Conservation (phyloP, 2,888 invertebrate genomes). For the Xestia ashworthii region DNA sequence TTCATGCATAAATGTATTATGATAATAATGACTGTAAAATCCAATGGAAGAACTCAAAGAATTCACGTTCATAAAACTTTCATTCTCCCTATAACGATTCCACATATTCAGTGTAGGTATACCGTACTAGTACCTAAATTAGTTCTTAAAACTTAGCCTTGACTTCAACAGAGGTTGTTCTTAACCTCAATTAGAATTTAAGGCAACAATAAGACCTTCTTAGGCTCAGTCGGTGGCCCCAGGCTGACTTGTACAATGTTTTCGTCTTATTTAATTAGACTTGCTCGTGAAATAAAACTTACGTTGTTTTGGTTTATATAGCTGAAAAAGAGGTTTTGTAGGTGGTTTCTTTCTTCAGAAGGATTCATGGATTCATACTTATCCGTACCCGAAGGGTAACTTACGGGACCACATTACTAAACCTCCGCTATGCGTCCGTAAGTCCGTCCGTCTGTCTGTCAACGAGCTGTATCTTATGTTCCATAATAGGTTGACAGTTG, state of each 20-base stretch:
- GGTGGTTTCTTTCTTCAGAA: neutral
- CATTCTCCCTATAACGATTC: neutral
- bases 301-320: neutral
- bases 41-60: neutral
- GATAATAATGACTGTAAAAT: neutral
- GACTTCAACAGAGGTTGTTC: constrained; percentile 12
- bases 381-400: no score
- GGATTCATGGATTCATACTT: no score
- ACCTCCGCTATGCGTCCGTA: no score
- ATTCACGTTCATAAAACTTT: neutral
- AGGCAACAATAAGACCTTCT: constrained; percentile 22
- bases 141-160: constrained; percentile 19
- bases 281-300: constrained; percentile 18
- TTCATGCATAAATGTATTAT: no score
- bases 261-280: constrained; percentile 36
- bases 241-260: constrained; percentile 13
- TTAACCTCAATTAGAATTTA: constrained; percentile 40
- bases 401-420: no score
- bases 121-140: constrained; percentile 14
- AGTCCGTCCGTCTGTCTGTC: no score
- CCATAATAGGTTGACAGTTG: no score
- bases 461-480: no score
- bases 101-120: neutral
- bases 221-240: constrained; percentile 16
- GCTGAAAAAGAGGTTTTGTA: neutral